Percentiles rank a stretch among this genome's conserved stretches.
Conservation (phyloP, 2,113 vertebrate genomes). For the Hypomesus transpacificus region DNA sequence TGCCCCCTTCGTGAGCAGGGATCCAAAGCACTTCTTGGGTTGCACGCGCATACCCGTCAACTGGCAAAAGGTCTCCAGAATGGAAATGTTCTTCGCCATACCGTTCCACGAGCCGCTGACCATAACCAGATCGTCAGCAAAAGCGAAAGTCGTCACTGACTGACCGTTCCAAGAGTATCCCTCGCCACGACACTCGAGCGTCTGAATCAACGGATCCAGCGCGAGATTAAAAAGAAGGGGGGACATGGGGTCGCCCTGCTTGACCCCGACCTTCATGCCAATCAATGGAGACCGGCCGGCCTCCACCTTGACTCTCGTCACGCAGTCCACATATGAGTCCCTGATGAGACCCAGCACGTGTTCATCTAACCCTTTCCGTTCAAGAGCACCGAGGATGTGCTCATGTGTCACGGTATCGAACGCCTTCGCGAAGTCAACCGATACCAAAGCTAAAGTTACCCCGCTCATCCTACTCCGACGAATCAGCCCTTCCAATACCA, state of each 20-base stretch:
- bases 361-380: neutral
- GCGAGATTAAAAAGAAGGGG: conserved; percentile 10
- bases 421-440: conserved; percentile 3
- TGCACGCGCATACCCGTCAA: conserved; percentile 2
- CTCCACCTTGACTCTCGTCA: neutral
- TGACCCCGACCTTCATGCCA: conserved; percentile 1
- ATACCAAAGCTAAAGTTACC: neutral
- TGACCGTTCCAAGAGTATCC: neutral
- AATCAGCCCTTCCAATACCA: neutral
- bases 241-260: conserved; percentile 16
- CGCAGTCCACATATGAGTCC: conserved; percentile 2
- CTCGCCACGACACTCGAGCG: neutral
- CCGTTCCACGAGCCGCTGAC: conserved; percentile 1
- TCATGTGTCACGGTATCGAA: conserved; percentile 16
- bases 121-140: conserved; percentile 9
- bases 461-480: neutral
- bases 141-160: neutral
- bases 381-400: conserved; percentile 8
- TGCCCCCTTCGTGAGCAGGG: neutral
- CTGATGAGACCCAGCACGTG: conserved; percentile 7
- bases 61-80: neutral
- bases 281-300: neutral
- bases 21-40: neutral
- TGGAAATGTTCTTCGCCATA: neutral
- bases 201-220: neutral